phyloP scores from a whole-genome alignment of 2,113 vertebrate genomes.

The Stigmatopora nigra region DNA sequence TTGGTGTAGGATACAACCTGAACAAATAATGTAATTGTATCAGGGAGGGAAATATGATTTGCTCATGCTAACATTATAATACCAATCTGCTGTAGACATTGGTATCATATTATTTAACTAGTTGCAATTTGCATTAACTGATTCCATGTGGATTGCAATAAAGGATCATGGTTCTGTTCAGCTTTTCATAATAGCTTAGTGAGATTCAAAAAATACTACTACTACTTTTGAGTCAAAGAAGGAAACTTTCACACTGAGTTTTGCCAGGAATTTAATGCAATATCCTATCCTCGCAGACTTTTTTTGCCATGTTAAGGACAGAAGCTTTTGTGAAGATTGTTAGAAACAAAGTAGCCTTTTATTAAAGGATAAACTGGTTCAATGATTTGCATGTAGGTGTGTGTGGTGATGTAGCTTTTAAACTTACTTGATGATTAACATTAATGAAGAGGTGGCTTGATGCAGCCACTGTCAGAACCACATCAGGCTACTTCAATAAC shows the following conservation, averaged over 20 bases:
- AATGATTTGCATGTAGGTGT: slow-evolving; percentile 62
- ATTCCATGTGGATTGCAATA: slow-evolving; percentile 70
- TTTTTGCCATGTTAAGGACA: background rate
- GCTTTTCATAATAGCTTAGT: slow-evolving; percentile 36
- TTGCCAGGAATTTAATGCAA: slow-evolving; percentile 1
- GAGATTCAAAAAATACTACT: slow-evolving; percentile 1
- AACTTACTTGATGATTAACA: slow-evolving; percentile 61
- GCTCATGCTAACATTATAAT: slow-evolving; percentile 82
- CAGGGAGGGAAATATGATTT: slow-evolving; percentile 83
- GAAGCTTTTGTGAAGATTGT: background rate
- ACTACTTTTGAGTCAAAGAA: slow-evolving; percentile 21
- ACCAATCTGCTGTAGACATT: slow-evolving; percentile 70
- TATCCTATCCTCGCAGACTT: slow-evolving; percentile 3
- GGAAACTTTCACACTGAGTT: slow-evolving; percentile 35
- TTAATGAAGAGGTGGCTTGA: slow-evolving; percentile 60
- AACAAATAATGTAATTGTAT: slow-evolving; percentile 99
- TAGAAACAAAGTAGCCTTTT: slow-evolving; percentile 48
- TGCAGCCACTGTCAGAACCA: slow-evolving; percentile 57
- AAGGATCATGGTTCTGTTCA: slow-evolving; percentile 50
- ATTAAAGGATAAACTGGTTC: slow-evolving; percentile 60
- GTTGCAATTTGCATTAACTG: slow-evolving; percentile 79
- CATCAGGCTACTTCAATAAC: slow-evolving; percentile 54
- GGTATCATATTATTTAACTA: slow-evolving; percentile 78
- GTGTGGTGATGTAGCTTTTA: slow-evolving; percentile 48
- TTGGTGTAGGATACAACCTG: slow-evolving; percentile 90